Percentiles rank a stretch among this genome's conserved stretches.
Conservation (phyloP, 2,113 vertebrate species). For the Suncus etruscus region DNA sequence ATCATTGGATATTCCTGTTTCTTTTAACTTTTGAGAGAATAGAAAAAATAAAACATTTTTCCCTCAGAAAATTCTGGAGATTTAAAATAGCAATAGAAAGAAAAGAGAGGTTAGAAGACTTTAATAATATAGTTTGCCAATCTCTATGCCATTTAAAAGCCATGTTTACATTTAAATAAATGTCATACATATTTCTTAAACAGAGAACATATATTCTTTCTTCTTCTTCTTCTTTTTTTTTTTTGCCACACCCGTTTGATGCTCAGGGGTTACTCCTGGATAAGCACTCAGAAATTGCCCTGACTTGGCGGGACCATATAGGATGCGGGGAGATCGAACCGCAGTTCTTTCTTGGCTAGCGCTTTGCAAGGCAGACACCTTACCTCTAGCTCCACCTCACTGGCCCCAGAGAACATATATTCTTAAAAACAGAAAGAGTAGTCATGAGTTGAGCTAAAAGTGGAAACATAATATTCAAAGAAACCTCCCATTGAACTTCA, state of each 20-base stretch:
- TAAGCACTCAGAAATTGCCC: no score
- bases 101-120: neutral
- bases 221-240: no score
- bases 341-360: neutral
- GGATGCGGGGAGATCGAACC: no score
- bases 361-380: no score
- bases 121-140: conserved; percentile 6
- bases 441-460: neutral
- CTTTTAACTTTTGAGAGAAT: conserved; percentile 3
- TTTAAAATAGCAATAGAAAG: conserved; percentile 15
- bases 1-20: neutral
- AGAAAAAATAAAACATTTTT: neutral
- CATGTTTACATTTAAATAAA: neutral
- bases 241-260: no score
- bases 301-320: no score
- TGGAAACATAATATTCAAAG: conserved; percentile 20
- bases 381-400: no score
- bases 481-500: conserved; percentile 39
- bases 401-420: neutral
- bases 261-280: no score
- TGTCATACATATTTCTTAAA: no score
- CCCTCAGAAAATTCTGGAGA: neutral
- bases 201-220: neutral
- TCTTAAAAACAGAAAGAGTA: conserved; percentile 28
- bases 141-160: conserved; percentile 42